A percentile compares a stretch with the other conserved stretches of the same genome.
These are phyloP conservation scores for Neocloeon triangulifer DNA, from an alignment of 1,140 invertebrate genomes.

Conservation along the genomic window DNA sequence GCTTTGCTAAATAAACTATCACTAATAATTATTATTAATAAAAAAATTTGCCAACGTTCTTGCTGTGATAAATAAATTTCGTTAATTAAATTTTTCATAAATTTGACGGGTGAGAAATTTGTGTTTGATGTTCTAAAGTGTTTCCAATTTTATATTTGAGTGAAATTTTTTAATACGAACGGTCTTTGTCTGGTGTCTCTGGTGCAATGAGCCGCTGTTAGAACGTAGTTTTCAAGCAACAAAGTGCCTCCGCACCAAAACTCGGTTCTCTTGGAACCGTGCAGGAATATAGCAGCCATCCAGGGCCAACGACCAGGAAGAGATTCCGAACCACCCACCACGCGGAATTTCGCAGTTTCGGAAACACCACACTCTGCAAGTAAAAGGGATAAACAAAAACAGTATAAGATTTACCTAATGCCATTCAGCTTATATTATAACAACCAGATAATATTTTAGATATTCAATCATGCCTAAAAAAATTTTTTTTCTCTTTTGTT, in stretches of 20 bases:
- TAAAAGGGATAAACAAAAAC: constrained; percentile 1
- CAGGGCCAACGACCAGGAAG: constrained; percentile 69
- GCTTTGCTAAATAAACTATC: no score
- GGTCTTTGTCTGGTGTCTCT: constrained; percentile 63
- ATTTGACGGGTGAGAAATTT: neutral
- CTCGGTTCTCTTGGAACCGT: constrained; percentile 61
- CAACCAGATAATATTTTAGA: neutral
- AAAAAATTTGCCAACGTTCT: no score
- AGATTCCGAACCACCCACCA: constrained; percentile 71
- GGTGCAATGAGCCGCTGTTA: constrained; percentile 84
- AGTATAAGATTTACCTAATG: neutral
- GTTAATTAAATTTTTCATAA: constrained; percentile 1
- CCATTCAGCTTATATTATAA: neutral
- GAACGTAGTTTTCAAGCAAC: constrained; percentile 50
- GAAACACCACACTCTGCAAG: constrained; percentile 51
- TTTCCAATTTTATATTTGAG: no score
- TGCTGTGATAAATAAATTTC: no score
- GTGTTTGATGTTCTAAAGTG: no score
- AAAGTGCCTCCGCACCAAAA: constrained; percentile 88
- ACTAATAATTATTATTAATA: no score
- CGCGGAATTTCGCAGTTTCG: constrained; percentile 57
- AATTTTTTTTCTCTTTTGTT: no score
- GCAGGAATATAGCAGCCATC: constrained; percentile 83
- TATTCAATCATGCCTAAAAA: no score
- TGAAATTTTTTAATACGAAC: constrained; percentile 30